A percentile compares a stretch with the other conserved stretches of the same genome.
These are phyloP conservation scores for Periplaneta americana DNA, from an alignment of 1,140 invertebrate species.

Conservation along the genomic window DNA sequence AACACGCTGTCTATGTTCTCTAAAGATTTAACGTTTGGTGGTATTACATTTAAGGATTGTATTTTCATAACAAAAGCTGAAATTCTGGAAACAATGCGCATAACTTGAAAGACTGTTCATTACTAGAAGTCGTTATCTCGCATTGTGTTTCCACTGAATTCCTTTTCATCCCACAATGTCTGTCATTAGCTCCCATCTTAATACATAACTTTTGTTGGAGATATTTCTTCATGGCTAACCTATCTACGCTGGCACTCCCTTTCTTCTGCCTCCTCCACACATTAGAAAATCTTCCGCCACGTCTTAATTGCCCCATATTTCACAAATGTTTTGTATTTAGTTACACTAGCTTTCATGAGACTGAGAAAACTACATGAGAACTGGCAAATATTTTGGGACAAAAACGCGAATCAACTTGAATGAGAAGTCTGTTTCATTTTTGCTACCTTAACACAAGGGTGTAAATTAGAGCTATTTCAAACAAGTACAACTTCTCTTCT, in stretches of 20 bases:
- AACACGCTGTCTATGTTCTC: too few species aligned
- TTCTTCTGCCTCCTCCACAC: too few species aligned
- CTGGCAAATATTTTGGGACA: too few species aligned
- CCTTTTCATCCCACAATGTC: background rate
- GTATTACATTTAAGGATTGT: background rate
- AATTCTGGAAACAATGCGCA: background rate
- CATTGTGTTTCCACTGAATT: background rate
- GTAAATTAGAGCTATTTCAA: too few species aligned
- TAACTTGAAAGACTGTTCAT: background rate
- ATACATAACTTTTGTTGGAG: background rate
- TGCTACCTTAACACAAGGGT: too few species aligned
- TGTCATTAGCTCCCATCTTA: background rate
- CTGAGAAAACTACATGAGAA: too few species aligned
- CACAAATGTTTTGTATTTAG: background rate
- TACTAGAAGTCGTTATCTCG: background rate
- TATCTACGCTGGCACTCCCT: background rate
- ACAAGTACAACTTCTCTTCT: too few species aligned
- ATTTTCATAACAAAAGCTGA: background rate
- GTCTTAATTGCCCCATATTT: background rate
- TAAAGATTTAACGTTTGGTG: too few species aligned
- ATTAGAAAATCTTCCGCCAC: too few species aligned
- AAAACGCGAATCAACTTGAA: too few species aligned
- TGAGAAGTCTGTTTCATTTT: too few species aligned
- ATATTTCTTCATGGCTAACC: background rate
- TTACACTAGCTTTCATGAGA: too few species aligned